Evolutionary conservation across 1,140 invertebrate genomes (phyloP).

Genomic region (Drosophila pachea): DNA sequence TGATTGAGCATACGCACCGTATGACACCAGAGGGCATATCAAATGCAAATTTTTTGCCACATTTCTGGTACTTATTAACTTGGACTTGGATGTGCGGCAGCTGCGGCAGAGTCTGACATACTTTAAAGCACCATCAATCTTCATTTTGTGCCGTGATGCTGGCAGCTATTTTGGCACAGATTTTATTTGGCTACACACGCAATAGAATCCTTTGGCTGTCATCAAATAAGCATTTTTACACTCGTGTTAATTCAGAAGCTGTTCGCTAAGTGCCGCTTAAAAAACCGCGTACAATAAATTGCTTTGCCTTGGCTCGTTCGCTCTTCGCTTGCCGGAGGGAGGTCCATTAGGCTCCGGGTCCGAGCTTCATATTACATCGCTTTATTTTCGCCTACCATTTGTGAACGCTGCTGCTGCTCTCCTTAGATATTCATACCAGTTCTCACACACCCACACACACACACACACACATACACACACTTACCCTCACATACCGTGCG

Average conservation of each 20-base stretch:
- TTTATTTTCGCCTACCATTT: conserved; percentile 52
- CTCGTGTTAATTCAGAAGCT: conserved; percentile 50
- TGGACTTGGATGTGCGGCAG: neutral
- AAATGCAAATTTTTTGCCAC: conserved; percentile 65
- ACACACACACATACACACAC: conserved; percentile 32
- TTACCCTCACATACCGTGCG: conserved; percentile 10
- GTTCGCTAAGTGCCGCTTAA: conserved; percentile 45
- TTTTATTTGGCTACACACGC: conserved; percentile 18
- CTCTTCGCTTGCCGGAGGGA: neutral
- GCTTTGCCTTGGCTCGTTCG: conserved; percentile 34
- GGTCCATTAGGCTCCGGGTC: conserved; percentile 22
- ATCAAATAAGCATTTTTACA: conserved; percentile 70
- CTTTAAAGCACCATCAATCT: conserved; percentile 66
- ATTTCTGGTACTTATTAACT: conserved; percentile 69
- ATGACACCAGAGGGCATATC: conserved; percentile 33
- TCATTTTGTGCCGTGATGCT: conserved; percentile 42
- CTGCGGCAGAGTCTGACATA: conserved; percentile 49
- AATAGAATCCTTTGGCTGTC: conserved; percentile 38
- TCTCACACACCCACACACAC: conserved; percentile 31
- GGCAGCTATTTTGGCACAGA: conserved; percentile 34
- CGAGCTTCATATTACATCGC: conserved; percentile 56
- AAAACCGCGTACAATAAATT: conserved; percentile 40
- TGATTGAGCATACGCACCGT: conserved; percentile 44
- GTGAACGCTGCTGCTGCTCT: conserved; percentile 40
- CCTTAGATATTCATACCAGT: conserved; percentile 65